Conservation (phyloP, 2,888 invertebrate genomes). For the Scotopteryx bipunctaria region DNA sequence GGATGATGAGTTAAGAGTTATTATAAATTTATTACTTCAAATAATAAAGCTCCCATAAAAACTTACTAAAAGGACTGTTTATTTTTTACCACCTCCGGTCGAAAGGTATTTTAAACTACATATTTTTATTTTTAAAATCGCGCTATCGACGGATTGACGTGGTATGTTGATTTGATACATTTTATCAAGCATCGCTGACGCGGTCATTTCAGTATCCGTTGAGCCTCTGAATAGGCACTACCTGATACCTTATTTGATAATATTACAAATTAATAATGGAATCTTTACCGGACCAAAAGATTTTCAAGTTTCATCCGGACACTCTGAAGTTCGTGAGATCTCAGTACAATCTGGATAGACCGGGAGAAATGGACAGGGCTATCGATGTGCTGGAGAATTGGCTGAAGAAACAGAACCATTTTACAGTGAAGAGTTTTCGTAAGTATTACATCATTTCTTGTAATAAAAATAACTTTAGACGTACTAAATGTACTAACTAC, state of each 20-base stretch:
- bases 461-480: too few relatives aligned
- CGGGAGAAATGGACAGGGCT: constrained; percentile 44
- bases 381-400: constrained; percentile 48
- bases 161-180: not conserved
- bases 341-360: constrained; percentile 41
- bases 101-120: too few relatives aligned
- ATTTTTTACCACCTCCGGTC: too few relatives aligned
- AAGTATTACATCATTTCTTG: too few relatives aligned
- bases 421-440: constrained; percentile 41
- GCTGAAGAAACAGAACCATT: constrained; percentile 46
- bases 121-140: too few relatives aligned
- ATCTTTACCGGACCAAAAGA: constrained; percentile 17
- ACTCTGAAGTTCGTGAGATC: constrained; percentile 41
- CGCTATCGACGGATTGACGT: too few relatives aligned
- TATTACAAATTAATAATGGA: constrained; percentile 26
- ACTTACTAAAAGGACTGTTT: too few relatives aligned
- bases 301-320: constrained; percentile 40
- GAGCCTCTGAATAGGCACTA: not conserved
- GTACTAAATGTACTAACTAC: too few relatives aligned
- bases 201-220: not conserved
- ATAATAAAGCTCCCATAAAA: too few relatives aligned
- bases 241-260: not conserved
- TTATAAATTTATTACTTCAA: too few relatives aligned
- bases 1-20: too few relatives aligned
- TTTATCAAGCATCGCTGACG: constrained; percentile 3